Evolutionary conservation across 2,888 invertebrate genomes (phyloP).

Genomic region (Eurois occulta): DNA sequence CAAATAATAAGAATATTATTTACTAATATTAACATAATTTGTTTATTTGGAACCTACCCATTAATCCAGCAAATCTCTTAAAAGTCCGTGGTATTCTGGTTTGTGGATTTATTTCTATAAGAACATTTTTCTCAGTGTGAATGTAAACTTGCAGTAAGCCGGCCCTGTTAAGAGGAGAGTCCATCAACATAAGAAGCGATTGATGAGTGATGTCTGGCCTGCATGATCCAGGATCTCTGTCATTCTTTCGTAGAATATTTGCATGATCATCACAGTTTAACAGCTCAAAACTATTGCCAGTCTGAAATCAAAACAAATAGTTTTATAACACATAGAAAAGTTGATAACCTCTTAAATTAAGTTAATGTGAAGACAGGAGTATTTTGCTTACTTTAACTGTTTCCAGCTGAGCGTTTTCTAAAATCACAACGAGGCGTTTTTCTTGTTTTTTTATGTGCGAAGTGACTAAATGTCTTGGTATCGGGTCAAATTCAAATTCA

Average conservation of each 20-base stretch:
- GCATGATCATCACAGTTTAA: conserved; percentile 98
- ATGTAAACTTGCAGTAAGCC: conserved; percentile 98
- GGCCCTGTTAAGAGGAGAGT: conserved; percentile 98
- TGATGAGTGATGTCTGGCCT: conserved; percentile 99
- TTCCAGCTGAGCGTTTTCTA: conserved; percentile 98
- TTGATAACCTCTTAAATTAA: background rate
- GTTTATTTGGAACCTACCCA: conserved; percentile 92
- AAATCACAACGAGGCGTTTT: conserved; percentile 97
- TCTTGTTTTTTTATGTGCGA: conserved; percentile 95
- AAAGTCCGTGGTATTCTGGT: conserved; percentile 99
- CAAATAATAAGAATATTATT: background rate
- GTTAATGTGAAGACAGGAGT: background rate
- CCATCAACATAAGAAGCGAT: conserved; percentile 98
- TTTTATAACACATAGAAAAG: background rate
- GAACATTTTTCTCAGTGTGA: conserved; percentile 97
- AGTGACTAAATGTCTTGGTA: conserved; percentile 94
- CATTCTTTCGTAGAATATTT: conserved; percentile 95
- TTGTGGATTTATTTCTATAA: conserved; percentile 99
- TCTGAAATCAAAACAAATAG: conserved; percentile 89
- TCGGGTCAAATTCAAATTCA: conserved; percentile 94
- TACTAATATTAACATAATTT: background rate
- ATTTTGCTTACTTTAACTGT: conserved; percentile 95
- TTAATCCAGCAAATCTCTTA: conserved; percentile 98
- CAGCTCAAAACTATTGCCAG: conserved; percentile 96
- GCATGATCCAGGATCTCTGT: conserved; percentile 96